These are phyloP conservation scores for Netelia inedita DNA, from an alignment of 2,888 invertebrate genomes.

Conservation along the genomic window DNA sequence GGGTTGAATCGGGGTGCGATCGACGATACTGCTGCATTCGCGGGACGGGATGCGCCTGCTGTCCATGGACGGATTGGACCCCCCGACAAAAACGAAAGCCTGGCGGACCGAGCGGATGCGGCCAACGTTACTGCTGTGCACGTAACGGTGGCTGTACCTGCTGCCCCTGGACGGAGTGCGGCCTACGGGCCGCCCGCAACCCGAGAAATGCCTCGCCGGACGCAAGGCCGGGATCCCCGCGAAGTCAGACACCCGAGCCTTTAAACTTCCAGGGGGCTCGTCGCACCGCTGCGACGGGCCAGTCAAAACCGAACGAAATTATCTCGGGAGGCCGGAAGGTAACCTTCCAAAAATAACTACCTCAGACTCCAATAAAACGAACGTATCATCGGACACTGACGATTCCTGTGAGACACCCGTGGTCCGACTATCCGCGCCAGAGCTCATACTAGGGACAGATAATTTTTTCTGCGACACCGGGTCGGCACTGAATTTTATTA, in stretches of 20 bases:
- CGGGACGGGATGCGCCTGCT: constrained; percentile 10
- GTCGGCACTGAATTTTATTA: too few species aligned
- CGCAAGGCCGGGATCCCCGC: not conserved
- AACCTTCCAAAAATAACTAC: too few species aligned
- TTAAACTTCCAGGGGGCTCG: constrained; percentile 34
- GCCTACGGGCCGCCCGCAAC: not conserved
- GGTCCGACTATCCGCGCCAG: too few species aligned
- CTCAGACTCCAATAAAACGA: too few species aligned
- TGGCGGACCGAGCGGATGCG: too few species aligned
- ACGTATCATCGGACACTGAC: too few species aligned
- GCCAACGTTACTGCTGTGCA: not conserved
- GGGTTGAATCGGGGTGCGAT: constrained; percentile 9
- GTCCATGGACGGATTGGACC: too few species aligned
- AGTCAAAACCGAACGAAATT: too few species aligned
- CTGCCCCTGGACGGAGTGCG: constrained; percentile 15
- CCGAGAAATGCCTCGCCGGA: not conserved
- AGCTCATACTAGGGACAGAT: too few species aligned
- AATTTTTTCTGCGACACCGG: too few species aligned
- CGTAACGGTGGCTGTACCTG: not conserved
- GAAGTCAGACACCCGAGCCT: not conserved
- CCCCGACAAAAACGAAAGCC: not conserved
- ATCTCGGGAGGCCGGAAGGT: too few species aligned
- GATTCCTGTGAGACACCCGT: not conserved
- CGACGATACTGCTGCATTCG: constrained; percentile 24
- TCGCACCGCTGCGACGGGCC: not conserved